phyloP scores from a whole-genome alignment of 2,797 vertebrate genomes.

The Notamacropus eugenii region DNA sequence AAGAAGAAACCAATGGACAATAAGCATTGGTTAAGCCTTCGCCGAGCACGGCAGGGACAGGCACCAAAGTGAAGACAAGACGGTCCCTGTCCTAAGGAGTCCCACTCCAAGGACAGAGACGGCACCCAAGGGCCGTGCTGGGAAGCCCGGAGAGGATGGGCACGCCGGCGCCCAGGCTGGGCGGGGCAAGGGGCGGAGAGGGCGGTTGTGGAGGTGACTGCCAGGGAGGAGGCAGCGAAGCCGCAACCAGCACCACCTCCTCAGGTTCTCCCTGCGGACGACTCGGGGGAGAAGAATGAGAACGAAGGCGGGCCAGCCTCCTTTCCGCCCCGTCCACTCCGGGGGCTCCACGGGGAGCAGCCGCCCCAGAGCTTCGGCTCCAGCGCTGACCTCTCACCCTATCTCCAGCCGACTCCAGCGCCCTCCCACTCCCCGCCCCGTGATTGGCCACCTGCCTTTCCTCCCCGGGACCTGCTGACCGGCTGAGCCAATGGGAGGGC shows the following conservation, averaged over 20 bases:
- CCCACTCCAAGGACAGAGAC: not conserved
- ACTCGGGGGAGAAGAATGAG: not conserved
- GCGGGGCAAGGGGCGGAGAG: too few relatives aligned
- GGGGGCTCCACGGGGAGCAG: rapidly evolving
- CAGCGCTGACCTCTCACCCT: not conserved
- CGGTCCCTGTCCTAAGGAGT: not conserved
- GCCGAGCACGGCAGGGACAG: not conserved
- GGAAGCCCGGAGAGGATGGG: not conserved
- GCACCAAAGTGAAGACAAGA: not conserved
- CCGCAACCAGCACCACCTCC: not conserved
- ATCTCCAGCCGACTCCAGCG: rapidly evolving
- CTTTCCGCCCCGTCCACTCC: not conserved
- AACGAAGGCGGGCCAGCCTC: not conserved
- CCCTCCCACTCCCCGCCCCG: conserved; percentile 8
- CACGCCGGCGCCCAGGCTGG: too few relatives aligned
- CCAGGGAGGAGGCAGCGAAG: not conserved
- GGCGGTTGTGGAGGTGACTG: not conserved
- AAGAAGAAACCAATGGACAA: not conserved
- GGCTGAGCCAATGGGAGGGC: conserved; percentile 54
- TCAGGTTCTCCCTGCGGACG: not conserved
- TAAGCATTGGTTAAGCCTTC: not conserved
- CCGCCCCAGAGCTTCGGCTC: rapidly evolving
- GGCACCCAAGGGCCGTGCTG: not conserved
- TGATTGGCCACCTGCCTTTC: conserved; percentile 56
- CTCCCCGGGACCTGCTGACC: conserved; percentile 27